Conservation (phyloP, 2,113 vertebrate species). For the Percopsis transmontana region DNA sequence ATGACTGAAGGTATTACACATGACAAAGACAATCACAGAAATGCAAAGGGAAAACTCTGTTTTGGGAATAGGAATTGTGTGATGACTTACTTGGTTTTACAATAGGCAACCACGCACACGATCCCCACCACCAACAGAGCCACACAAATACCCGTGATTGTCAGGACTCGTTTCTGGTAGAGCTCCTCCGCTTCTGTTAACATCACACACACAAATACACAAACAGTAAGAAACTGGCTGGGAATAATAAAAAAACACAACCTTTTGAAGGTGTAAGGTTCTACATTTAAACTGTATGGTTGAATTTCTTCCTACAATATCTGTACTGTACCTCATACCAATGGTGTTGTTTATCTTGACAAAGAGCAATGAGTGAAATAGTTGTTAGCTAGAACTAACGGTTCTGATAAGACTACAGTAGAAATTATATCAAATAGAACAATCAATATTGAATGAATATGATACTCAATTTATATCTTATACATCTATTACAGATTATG, state of each 20-base stretch:
- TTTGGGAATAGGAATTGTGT: too few species aligned
- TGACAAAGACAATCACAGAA: too few species aligned
- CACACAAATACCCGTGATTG: constrained; percentile 98
- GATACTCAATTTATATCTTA: background rate
- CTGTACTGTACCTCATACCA: constrained; percentile 12
- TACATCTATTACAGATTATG: background rate
- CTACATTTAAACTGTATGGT: constrained; percentile 11
- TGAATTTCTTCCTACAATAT: constrained; percentile 34
- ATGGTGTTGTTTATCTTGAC: too few species aligned
- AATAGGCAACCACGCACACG: constrained; percentile 98
- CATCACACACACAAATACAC: constrained; percentile 60
- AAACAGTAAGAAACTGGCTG: constrained; percentile 21
- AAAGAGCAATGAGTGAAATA: too few species aligned
- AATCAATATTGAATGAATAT: background rate
- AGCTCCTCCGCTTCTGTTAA: constrained; percentile 96
- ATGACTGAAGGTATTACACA: too few species aligned
- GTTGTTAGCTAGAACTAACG: too few species aligned
- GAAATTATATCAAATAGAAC: background rate
- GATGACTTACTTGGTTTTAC: constrained; percentile 97
- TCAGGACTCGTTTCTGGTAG: constrained; percentile 98
- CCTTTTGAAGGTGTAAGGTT: constrained; percentile 23
- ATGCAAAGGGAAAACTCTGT: too few species aligned
- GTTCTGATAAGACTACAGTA: too few species aligned
- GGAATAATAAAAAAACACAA: constrained; percentile 21
- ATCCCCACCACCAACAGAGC: constrained; percentile 97